Base-by-base conservation (phyloP, 2,113 vertebrate genomes). In the Bungarus multicinctus region DNA sequence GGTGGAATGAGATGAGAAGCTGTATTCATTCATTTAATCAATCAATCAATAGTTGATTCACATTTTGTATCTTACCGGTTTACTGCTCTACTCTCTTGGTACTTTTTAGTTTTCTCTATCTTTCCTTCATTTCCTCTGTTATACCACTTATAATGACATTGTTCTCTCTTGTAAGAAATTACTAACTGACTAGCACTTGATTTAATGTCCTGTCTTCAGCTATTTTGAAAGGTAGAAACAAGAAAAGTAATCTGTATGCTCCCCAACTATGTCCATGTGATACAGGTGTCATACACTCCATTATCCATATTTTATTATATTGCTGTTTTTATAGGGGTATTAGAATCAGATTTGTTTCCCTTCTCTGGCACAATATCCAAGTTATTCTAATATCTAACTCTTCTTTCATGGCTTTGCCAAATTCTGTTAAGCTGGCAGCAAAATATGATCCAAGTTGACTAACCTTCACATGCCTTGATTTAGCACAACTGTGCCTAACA, bases 31-130 rank as follows among this genome's bases (percentile, higher is more conserved):
- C 58, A 60, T 30, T 69, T 27, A 16, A 69, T 64, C 60, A 94
- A 86, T 94, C 92, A 96, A 57, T 5, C 90, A 30, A 81, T 95
- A 39, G 20, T 34, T 64, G 86, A 94, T 93, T 90, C 43, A 69
- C 34, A 94, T 92, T 88, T 57, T 92, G 3, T 53, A 74, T 69
- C 90, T 91, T 8, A 5, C 94, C 85, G 27, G 85, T 1, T 90
- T 88, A 20, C 93, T 87, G 14, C 39, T 89, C 93, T 22, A 87
- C 89, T 39, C 25, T 93, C 18, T 34, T 64, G 34, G 69, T 93
- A 94, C 91, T 94, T 43, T 4, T 90, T 89, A 11, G 91, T 11
- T 1, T 30, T 53, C 50, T 85, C 25, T 60, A 1, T 39, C 45
- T 87, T 25, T 47, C 55, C 10, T 7, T 85, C 50, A 23, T 8